Conservation (phyloP, 2,797 vertebrate species). For the Ctenosaura bakeri region DNA sequence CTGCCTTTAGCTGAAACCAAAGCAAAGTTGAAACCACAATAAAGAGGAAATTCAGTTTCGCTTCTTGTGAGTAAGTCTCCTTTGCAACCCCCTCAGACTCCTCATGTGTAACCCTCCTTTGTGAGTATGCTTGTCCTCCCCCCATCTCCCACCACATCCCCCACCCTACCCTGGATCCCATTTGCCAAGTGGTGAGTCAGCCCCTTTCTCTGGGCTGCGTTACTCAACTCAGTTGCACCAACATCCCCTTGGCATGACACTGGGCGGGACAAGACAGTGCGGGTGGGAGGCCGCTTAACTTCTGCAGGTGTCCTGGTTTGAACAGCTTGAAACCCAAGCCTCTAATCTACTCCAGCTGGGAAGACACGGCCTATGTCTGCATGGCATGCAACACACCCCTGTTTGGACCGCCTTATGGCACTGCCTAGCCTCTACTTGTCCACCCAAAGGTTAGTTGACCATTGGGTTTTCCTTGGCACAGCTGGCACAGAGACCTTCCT, state of each 20-base stretch:
- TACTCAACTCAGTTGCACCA: conserved; percentile 32
- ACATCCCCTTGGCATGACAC: neutral
- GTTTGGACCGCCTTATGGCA: conserved; percentile 5
- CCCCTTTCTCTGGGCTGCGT: neutral
- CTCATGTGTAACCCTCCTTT: neutral
- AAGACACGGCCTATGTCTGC: too few relatives aligned
- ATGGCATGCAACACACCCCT: neutral
- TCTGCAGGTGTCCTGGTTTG: neutral
- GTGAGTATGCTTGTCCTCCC: neutral
- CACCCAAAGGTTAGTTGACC: conserved; percentile 35
- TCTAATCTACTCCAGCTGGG: neutral
- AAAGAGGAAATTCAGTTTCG: conserved; percentile 1
- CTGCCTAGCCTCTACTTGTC: neutral
- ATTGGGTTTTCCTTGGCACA: neutral
- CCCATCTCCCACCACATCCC: neutral
- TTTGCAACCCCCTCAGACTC: neutral
- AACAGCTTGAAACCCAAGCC: neutral
- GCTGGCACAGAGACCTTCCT: neutral
- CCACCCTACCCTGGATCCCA: neutral
- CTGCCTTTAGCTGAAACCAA: conserved; percentile 14
- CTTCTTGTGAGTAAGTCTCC: neutral
- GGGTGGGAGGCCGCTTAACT: neutral
- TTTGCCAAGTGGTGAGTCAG: conserved; percentile 30
- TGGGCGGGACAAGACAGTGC: neutral
- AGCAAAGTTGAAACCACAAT: neutral